Evolutionary conservation across 2,888 invertebrate species (phyloP).

Genomic region (Cyclophora punctaria): DNA sequence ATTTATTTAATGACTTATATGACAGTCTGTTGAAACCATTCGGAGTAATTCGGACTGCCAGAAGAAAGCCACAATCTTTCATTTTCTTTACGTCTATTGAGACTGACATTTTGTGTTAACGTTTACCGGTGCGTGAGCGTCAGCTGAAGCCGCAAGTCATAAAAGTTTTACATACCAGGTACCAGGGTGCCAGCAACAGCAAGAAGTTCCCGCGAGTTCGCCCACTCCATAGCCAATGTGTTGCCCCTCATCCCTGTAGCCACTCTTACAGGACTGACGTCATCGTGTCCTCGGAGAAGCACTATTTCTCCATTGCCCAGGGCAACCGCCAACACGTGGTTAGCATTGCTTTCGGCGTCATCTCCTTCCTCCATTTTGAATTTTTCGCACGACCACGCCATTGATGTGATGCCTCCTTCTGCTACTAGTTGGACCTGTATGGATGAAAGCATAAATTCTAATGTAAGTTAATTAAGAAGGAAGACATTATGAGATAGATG

Average conservation of each 20-base stretch:
- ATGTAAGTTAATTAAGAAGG: too few relatives aligned
- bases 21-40: not conserved
- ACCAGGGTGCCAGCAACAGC: constrained; percentile 89
- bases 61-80: too few relatives aligned
- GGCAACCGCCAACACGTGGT: constrained; percentile 89
- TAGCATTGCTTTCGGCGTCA: constrained; percentile 78
- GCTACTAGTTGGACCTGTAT: constrained; percentile 83
- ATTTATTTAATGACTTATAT: too few relatives aligned
- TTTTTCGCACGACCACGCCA: constrained; percentile 98
- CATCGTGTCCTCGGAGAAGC: constrained; percentile 92
- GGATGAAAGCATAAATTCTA: too few relatives aligned
- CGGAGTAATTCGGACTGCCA: not conserved
- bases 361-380: constrained; percentile 98
- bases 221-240: constrained; percentile 95
- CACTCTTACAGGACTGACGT: constrained; percentile 91
- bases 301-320: constrained; percentile 92
- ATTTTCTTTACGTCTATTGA: too few relatives aligned
- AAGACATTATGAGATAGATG: too few relatives aligned
- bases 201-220: constrained; percentile 92
- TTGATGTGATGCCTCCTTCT: constrained; percentile 89
- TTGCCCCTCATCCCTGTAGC: constrained; percentile 86
- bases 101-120: too few relatives aligned
- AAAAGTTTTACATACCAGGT: constrained; percentile 38
- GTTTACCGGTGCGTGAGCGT: too few relatives aligned
- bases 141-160: not conserved